A percentile compares a stretch with the other conserved stretches of the same genome.
Evolutionary conservation across 2,113 vertebrate species (phyloP).

Genomic region (Coryphaenoides rupestris): DNA sequence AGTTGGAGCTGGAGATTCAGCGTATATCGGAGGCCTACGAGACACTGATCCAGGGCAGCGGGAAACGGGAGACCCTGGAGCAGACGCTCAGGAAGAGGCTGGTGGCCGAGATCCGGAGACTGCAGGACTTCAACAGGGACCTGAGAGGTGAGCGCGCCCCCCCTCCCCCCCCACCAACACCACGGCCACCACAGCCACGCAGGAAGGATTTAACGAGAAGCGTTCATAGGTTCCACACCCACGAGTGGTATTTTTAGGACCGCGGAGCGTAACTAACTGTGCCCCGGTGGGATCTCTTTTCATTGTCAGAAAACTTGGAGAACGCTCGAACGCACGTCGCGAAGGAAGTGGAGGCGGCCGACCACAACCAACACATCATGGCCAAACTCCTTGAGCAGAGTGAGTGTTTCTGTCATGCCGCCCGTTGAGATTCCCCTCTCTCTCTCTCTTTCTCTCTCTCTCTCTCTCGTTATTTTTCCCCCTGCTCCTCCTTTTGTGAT

Average conservation of each 20-base stretch:
- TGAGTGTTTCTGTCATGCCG: conserved; percentile 70
- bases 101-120: conserved; percentile 86
- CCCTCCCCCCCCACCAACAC: too few relatives aligned
- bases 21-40: conserved; percentile 93
- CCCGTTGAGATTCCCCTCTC: conserved; percentile 6
- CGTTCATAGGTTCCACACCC: background rate
- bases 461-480: background rate
- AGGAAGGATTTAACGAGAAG: too few relatives aligned
- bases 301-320: conserved; percentile 85
- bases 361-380: conserved; percentile 87
- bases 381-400: conserved; percentile 94
- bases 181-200: too few relatives aligned
- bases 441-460: background rate
- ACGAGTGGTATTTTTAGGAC: background rate
- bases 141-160: conserved; percentile 85
- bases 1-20: conserved; percentile 97
- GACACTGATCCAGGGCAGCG: conserved; percentile 88
- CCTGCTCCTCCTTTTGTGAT: conserved; percentile 28
- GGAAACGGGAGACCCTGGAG: conserved; percentile 91
- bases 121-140: conserved; percentile 96
- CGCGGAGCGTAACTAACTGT: background rate
- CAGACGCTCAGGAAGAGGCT: conserved; percentile 92
- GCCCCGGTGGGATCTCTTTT: conserved; percentile 2
- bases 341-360: conserved; percentile 83
- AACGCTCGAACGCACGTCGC: conserved; percentile 87